Evolutionary conservation across 2,888 invertebrate species (phyloP).

Genomic region (Heteropelma amictum): DNA sequence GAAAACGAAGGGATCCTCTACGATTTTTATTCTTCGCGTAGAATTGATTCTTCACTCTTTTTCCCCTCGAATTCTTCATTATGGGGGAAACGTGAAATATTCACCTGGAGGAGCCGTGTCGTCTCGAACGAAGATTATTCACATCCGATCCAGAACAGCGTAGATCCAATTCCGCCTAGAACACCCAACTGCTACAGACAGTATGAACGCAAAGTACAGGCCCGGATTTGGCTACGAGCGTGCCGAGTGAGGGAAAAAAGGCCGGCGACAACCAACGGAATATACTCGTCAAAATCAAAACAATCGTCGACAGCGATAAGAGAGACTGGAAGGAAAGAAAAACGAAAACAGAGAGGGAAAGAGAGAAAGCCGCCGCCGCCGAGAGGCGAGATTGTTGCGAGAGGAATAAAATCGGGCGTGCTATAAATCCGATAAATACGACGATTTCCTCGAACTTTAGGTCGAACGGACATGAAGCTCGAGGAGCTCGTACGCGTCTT

Average conservation of each 20-base stretch:
- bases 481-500: conserved; percentile 39
- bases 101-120: conserved; percentile 73
- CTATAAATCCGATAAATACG: background rate
- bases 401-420: conserved; percentile 12
- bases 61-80: background rate
- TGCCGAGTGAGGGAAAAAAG: conserved; percentile 33
- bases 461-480: conserved; percentile 41
- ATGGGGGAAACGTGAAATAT: conserved; percentile 39
- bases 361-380: background rate
- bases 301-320: background rate
- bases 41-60: background rate
- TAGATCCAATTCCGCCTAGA: conserved; percentile 74
- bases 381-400: background rate
- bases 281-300: background rate
- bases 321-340: background rate
- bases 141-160: conserved; percentile 72
- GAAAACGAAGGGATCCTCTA: conserved; percentile 11
- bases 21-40: background rate
- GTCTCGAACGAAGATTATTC: conserved; percentile 67
- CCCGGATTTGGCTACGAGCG: background rate
- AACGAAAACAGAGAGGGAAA: background rate
- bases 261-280: conserved; percentile 4
- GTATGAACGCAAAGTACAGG: conserved; percentile 54
- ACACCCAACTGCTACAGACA: conserved; percentile 73
- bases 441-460: conserved; percentile 57